A percentile compares a stretch with the other conserved stretches of the same genome.
These are phyloP conservation scores for Pegea sp. DNA, from an alignment of 23 tunicate species.

Conservation along the genomic window DNA sequence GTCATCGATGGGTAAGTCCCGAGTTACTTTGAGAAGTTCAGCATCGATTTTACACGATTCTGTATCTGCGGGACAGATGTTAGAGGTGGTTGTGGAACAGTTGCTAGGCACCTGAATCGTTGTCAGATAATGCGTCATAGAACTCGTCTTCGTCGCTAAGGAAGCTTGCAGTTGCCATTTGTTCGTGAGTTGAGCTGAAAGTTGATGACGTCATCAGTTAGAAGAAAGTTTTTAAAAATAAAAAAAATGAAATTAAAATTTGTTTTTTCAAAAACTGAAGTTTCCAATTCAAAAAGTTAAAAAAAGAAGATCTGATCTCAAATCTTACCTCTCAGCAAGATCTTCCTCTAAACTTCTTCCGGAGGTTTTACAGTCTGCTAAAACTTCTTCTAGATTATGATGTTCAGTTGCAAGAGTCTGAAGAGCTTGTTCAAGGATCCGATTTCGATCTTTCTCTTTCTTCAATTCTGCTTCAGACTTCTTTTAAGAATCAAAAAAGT, in stretches of 20 bases:
- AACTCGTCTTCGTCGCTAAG: conserved; percentile 68
- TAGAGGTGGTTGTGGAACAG: not conserved
- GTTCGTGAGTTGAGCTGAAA: too few relatives aligned
- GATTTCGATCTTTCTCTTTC: conserved; percentile 52
- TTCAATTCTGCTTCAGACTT: conserved; percentile 16
- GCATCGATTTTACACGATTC: too few relatives aligned
- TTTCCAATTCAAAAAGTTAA: too few relatives aligned
- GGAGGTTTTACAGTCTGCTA: too few relatives aligned
- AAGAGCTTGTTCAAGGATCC: conserved; percentile 58
- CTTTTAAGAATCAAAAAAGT: too few relatives aligned
- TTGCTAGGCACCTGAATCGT: conserved; percentile 47
- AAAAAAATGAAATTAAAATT: too few relatives aligned
- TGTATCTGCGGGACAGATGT: too few relatives aligned
- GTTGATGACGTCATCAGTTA: too few relatives aligned
- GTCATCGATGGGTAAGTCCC: too few relatives aligned
- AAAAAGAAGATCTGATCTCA: not conserved
- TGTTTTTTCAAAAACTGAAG: too few relatives aligned
- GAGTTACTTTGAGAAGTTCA: too few relatives aligned
- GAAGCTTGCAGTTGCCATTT: conserved; percentile 18
- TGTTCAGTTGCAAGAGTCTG: conserved; percentile 70
- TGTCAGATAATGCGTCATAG: conserved; percentile 50
- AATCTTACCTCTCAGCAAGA: not conserved
- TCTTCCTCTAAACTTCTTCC: not conserved
- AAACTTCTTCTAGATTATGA: conserved; percentile 58
- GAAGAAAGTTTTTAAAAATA: too few relatives aligned